Evolutionary conservation across 2,888 invertebrate species (phyloP).

Genomic region (Aspidapion aeneum): DNA sequence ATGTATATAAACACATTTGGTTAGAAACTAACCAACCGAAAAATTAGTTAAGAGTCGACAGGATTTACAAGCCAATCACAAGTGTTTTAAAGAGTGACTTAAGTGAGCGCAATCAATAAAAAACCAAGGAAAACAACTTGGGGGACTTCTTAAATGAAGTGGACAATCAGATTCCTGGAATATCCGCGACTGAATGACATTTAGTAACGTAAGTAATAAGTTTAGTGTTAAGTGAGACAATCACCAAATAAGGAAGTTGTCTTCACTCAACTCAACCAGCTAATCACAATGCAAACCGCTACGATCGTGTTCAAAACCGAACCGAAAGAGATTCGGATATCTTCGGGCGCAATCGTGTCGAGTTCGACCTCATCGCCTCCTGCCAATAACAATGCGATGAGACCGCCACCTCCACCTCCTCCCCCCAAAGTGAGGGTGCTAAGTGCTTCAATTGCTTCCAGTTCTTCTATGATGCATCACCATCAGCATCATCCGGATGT

Average conservation of each 20-base stretch:
- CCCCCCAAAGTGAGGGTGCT: slow-evolving; percentile 40
- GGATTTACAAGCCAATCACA: too few relatives aligned
- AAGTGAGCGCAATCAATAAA: neutral
- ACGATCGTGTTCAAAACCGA: slow-evolving; percentile 48
- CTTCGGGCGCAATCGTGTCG: slow-evolving; percentile 42
- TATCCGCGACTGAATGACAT: too few relatives aligned
- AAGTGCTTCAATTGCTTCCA: slow-evolving; percentile 10
- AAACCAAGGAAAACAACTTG: too few relatives aligned
- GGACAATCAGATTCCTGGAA: too few relatives aligned
- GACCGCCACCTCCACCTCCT: slow-evolving; percentile 53
- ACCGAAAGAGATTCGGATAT: slow-evolving; percentile 42
- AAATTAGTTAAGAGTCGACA: too few relatives aligned
- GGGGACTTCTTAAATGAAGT: too few relatives aligned
- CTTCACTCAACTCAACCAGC: slow-evolving; percentile 21
- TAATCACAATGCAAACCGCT: slow-evolving; percentile 54
- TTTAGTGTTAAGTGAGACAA: neutral
- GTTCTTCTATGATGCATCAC: neutral
- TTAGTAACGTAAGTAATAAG: too few relatives aligned
- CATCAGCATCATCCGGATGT: slow-evolving; percentile 35
- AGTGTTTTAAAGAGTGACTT: too few relatives aligned
- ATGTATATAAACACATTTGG: too few relatives aligned
- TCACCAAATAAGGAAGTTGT: too few relatives aligned
- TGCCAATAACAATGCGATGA: slow-evolving; percentile 43
- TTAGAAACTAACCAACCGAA: too few relatives aligned
- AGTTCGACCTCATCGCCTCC: slow-evolving; percentile 41